phyloP scores from a whole-genome alignment of 2,113 vertebrate genomes.

The Phaethornis superciliosus region DNA sequence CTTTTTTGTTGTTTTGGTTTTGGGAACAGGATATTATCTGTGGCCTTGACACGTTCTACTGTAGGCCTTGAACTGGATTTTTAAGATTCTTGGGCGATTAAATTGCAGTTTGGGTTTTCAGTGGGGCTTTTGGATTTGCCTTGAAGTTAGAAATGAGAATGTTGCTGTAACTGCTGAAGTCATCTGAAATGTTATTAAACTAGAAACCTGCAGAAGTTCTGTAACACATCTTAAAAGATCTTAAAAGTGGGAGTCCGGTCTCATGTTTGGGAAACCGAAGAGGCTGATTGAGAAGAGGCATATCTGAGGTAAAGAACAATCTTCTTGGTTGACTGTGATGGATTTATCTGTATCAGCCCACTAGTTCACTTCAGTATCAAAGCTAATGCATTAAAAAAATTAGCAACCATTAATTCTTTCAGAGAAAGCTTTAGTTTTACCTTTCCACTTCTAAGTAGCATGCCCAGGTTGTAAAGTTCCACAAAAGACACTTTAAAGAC shows the following conservation, averaged over 20 bases:
- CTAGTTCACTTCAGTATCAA: background rate
- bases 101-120: background rate
- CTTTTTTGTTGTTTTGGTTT: background rate
- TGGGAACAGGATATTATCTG: background rate
- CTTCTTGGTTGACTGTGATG: background rate
- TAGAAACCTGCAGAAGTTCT: background rate
- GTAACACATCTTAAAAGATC: background rate
- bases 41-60: background rate
- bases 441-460: background rate
- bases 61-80: background rate
- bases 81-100: background rate
- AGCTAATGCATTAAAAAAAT: background rate
- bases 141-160: background rate
- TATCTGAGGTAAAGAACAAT: background rate
- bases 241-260: background rate
- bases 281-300: background rate
- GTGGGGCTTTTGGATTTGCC: background rate
- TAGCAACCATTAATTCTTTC: background rate
- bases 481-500: background rate
- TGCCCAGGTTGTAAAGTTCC: background rate
- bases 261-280: background rate
- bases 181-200: background rate
- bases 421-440: background rate
- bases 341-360: background rate
- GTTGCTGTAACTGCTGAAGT: background rate